Percentiles rank a stretch among this genome's conserved stretches.
Conservation (phyloP, 2,113 vertebrate species). For the Cathartes aura region DNA sequence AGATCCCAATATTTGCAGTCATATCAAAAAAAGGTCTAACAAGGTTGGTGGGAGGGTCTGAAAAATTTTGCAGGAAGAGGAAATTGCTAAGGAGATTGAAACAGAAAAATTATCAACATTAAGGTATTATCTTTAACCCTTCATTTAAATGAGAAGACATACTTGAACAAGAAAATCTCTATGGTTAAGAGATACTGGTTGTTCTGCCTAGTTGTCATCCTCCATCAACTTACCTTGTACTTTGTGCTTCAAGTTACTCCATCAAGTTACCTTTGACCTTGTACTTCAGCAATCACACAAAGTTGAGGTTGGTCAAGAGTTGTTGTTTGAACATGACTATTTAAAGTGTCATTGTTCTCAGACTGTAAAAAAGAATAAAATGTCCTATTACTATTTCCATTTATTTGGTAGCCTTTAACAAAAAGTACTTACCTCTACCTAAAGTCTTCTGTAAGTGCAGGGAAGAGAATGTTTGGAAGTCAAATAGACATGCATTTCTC, state of each 20-base stretch:
- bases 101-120: neutral
- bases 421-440: neutral
- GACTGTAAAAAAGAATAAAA: neutral
- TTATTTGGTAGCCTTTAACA: neutral
- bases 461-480: neutral
- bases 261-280: neutral
- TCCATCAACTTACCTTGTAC: neutral
- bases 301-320: neutral
- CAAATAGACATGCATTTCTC: neutral
- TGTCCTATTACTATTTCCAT: neutral
- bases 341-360: neutral
- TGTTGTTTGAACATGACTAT: neutral
- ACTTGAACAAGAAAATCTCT: neutral
- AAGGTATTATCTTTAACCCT: neutral
- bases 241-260: neutral
- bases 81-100: neutral
- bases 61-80: neutral
- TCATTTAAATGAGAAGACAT: neutral
- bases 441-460: neutral
- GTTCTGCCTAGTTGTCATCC: neutral
- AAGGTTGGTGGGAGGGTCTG: neutral
- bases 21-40: neutral
- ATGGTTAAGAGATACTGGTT: neutral
- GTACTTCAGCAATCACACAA: neutral
- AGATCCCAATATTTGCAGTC: neutral